Evolutionary conservation across 2,113 vertebrate species (phyloP), one percentile per base, ranked within the genome.

Genomic region (Pseudorasbora parva): DNA sequence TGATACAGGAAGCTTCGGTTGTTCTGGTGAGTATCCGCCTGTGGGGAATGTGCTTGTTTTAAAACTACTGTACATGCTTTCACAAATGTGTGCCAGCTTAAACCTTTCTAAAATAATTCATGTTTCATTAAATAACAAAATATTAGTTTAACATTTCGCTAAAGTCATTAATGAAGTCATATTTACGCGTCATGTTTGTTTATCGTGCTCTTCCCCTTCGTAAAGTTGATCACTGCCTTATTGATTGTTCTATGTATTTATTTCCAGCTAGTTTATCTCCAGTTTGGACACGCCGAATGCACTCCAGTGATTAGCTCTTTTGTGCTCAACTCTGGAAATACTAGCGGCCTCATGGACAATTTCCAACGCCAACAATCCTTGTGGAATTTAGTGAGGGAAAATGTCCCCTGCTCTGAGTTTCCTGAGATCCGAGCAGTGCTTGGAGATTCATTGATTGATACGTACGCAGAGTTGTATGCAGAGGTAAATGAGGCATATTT

Each of bases 351-450:
- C 79, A 88, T 90, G 90, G 89, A 91, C 76, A 27, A 75, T 25
- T 77, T 88, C 19, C 89, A 89, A 64, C 77, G 80, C 14, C 87
- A 88, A 4, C 90, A 74, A 57, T 95, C 94, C 7, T 86, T 96
- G 49, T 97, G 96, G 96, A 91, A 82, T 87, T 89, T 95, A 85
- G 91, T 97, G 51, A 72, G 92, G 89, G 93, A 94, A 45, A 89
- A 93, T 81, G 90, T 95, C 21, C 89, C 92, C 9, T 84, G 69
- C 56, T 89, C 89, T 0, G 96, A 96, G 88, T 86, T 92, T 84
- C 88, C 89, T 19, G 95, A 95, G 90, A 90, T 96, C 86, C 91
- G 89, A 68, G 59, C 87, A 19, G 88, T 93, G 30, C 90, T 97
- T 69, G 96, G 95, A 60, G 87, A 90, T 75, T 88, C 91, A 2